Evolutionary conservation across 1,140 invertebrate species (phyloP).

Genomic region (Diplogasteroides magnus): DNA sequence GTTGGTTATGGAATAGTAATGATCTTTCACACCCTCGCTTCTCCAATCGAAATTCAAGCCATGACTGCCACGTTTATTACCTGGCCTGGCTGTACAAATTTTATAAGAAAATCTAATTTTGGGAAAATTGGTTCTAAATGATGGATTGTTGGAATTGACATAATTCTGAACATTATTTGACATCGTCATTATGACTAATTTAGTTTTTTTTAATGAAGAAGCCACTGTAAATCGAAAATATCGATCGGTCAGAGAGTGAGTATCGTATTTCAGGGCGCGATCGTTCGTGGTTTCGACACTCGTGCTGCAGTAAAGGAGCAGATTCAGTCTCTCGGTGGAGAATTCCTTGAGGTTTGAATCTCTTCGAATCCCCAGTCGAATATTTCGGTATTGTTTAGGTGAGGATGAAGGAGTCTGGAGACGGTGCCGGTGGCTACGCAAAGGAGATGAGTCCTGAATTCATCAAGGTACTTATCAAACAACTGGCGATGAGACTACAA

Average conservation of each 20-base stretch:
- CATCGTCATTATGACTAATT: too few relatives aligned
- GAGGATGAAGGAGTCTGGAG: constrained; percentile 70
- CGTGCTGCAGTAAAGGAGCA: constrained; percentile 79
- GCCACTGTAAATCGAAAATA: too few relatives aligned
- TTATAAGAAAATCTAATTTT: too few relatives aligned
- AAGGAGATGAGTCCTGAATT: constrained; percentile 86
- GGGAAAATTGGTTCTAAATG: too few relatives aligned
- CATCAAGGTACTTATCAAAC: constrained; percentile 62
- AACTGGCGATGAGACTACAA: not conserved
- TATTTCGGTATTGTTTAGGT: constrained; percentile 22
- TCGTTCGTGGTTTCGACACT: constrained; percentile 80
- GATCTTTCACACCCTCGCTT: too few relatives aligned
- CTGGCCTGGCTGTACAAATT: too few relatives aligned
- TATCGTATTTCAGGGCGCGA: constrained; percentile 64
- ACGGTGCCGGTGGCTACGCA: constrained; percentile 76
- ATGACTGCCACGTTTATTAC: too few relatives aligned
- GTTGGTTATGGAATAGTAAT: constrained; percentile 20
- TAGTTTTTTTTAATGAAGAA: too few relatives aligned
- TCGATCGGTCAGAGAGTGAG: too few relatives aligned
- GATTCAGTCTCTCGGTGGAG: constrained; percentile 80
- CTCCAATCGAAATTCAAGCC: too few relatives aligned
- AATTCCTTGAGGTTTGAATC: constrained; percentile 74
- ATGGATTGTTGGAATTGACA: too few relatives aligned
- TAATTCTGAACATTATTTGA: too few relatives aligned
- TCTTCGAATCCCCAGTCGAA: constrained; percentile 59